These are phyloP conservation scores for Pipa parva DNA, from an alignment of 2,113 vertebrate species.

Conservation along the genomic window DNA sequence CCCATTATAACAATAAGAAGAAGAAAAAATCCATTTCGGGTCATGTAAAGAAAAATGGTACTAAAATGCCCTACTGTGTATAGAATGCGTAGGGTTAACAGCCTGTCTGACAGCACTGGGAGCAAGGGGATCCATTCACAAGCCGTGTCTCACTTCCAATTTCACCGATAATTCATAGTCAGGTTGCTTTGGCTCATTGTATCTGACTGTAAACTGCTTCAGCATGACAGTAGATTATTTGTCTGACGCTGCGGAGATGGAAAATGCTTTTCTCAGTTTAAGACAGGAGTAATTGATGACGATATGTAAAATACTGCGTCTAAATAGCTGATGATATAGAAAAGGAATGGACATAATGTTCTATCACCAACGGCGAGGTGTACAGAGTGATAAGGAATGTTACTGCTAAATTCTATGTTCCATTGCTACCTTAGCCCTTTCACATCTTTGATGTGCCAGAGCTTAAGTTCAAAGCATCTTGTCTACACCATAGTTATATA, in stretches of 20 bases:
- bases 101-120: background rate
- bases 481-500: too few relatives aligned
- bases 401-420: background rate
- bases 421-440: background rate
- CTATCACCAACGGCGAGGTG: conserved; percentile 13
- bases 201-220: conserved; percentile 16
- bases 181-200: conserved; percentile 17
- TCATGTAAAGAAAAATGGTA: background rate
- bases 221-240: conserved; percentile 33
- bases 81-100: background rate
- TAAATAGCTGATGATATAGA: conserved; percentile 34
- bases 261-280: conserved; percentile 2
- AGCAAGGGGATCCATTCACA: background rate
- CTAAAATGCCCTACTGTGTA: background rate
- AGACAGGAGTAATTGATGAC: conserved; percentile 36
- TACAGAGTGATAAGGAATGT: conserved; percentile 4
- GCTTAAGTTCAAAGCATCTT: background rate
- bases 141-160: background rate
- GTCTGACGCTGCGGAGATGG: conserved; percentile 25
- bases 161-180: conserved; percentile 22
- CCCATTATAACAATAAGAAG: too few relatives aligned
- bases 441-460: background rate
- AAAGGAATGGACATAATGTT: conserved; percentile 28
- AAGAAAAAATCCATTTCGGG: too few relatives aligned
- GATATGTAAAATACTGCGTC: conserved; percentile 43